These are phyloP conservation scores for Cairina moschata DNA, from an alignment of 2,113 vertebrate species.

Conservation along the genomic window DNA sequence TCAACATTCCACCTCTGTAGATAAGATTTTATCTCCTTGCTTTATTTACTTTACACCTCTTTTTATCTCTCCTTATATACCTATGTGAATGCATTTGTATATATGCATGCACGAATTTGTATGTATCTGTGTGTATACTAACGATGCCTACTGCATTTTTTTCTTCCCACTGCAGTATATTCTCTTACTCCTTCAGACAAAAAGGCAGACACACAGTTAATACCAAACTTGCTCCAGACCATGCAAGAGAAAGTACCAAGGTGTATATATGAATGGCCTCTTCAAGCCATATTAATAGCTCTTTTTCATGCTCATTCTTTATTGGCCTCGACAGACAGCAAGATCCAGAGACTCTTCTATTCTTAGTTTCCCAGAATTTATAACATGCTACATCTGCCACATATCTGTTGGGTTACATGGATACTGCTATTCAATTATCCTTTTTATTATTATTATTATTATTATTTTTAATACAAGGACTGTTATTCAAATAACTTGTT, in stretches of 20 bases:
- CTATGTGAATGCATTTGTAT: background rate
- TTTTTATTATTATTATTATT: background rate
- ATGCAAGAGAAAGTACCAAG: constrained; percentile 48
- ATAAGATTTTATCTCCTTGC: background rate
- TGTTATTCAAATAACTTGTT: background rate
- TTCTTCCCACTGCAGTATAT: constrained; percentile 31
- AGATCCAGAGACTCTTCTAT: constrained; percentile 25
- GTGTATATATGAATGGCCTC: background rate
- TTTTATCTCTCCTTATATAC: background rate
- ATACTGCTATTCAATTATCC: constrained; percentile 3
- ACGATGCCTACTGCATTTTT: constrained; percentile 1
- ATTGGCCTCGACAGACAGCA: background rate
- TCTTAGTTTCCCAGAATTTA: constrained; percentile 55
- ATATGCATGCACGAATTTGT: too few relatives aligned
- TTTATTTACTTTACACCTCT: background rate
- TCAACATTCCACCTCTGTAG: background rate
- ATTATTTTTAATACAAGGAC: constrained; percentile 34
- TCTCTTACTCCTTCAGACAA: constrained; percentile 27
- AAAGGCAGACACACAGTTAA: constrained; percentile 44
- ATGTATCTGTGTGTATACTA: background rate
- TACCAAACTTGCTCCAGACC: constrained; percentile 20
- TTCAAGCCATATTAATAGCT: constrained; percentile 17
- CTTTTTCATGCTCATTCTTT: constrained; percentile 25
- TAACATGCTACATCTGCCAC: constrained; percentile 63
- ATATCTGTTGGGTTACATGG: constrained; percentile 31